A percentile compares a stretch with the other conserved stretches of the same genome.
Evolutionary conservation across 1,140 invertebrate genomes (phyloP).

Genomic region (Drosophila watanabei): DNA sequence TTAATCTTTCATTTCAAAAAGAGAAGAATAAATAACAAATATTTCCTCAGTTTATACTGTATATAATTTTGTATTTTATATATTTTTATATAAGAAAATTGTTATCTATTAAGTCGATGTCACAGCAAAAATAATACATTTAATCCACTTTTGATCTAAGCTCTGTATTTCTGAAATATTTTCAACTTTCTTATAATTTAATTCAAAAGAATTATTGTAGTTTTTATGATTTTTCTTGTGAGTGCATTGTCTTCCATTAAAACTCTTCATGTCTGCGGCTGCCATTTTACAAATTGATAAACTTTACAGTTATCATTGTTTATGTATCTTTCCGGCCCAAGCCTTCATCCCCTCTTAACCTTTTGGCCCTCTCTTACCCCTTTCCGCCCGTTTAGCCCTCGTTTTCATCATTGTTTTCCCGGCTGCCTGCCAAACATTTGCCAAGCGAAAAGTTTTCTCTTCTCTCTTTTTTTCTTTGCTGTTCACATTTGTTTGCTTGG

Average conservation of each 20-base stretch:
- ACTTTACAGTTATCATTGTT: constrained; percentile 80
- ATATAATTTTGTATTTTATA: too few species aligned
- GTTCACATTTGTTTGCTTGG: constrained; percentile 72
- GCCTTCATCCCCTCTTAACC: constrained; percentile 53
- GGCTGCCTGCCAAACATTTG: constrained; percentile 58
- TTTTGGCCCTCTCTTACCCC: constrained; percentile 25
- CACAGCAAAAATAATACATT: too few species aligned
- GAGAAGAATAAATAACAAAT: too few species aligned
- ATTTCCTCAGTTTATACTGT: too few species aligned
- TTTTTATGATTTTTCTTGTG: background rate
- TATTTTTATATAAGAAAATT: too few species aligned
- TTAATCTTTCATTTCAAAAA: too few species aligned
- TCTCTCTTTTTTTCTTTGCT: constrained; percentile 38
- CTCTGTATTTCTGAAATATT: too few species aligned
- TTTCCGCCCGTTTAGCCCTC: background rate
- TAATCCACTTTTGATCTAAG: too few species aligned
- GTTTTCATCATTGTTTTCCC: constrained; percentile 51
- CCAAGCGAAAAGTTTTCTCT: constrained; percentile 30
- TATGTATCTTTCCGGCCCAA: constrained; percentile 73
- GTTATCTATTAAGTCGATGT: too few species aligned
- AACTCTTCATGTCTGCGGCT: constrained; percentile 46
- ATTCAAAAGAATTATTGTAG: background rate
- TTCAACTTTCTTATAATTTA: background rate
- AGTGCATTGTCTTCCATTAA: constrained; percentile 14
- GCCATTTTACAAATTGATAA: constrained; percentile 82